Conservation (phyloP, 2,888 invertebrate genomes). For the Ctena decussata region DNA sequence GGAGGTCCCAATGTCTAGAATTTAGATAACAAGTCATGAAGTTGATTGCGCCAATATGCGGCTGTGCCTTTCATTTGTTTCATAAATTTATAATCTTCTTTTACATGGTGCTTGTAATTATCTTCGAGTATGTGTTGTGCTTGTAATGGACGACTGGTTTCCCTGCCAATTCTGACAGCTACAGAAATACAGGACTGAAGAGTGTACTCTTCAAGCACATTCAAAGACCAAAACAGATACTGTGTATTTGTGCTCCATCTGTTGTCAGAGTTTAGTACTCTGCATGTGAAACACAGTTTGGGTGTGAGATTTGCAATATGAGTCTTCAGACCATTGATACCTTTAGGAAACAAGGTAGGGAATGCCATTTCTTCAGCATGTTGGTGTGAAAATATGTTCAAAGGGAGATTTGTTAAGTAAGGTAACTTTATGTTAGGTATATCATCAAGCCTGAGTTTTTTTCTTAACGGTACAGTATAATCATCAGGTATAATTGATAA, state of each 20-base stretch:
- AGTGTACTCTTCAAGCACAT: constrained; percentile 29
- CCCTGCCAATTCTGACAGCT: constrained; percentile 20
- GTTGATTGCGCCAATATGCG: constrained; percentile 41
- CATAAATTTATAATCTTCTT: constrained; percentile 46
- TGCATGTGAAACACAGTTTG: constrained; percentile 35
- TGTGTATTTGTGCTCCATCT: constrained; percentile 22
- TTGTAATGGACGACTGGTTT: neutral
- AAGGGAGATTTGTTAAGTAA: constrained; percentile 9
- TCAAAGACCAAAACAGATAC: constrained; percentile 38
- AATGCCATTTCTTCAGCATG: constrained; percentile 36
- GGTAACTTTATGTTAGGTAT: constrained; percentile 25
- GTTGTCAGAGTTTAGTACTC: too few relatives aligned
- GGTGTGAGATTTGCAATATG: neutral
- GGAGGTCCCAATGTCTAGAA: constrained; percentile 37
- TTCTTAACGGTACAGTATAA: too few relatives aligned
- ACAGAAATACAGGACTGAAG: constrained; percentile 21
- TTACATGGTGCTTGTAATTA: neutral
- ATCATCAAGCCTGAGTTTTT: neutral
- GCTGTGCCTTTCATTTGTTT: constrained; percentile 39
- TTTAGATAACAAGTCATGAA: constrained; percentile 38
- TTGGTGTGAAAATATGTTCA: constrained; percentile 33
- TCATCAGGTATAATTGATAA: constrained; percentile 30
- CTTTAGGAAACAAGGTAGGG: constrained; percentile 35
- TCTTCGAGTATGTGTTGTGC: constrained; percentile 18
- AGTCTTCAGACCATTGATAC: constrained; percentile 9